Conservation (phyloP, 1,140 invertebrate genomes). For the Colletes latitarsis region DNA sequence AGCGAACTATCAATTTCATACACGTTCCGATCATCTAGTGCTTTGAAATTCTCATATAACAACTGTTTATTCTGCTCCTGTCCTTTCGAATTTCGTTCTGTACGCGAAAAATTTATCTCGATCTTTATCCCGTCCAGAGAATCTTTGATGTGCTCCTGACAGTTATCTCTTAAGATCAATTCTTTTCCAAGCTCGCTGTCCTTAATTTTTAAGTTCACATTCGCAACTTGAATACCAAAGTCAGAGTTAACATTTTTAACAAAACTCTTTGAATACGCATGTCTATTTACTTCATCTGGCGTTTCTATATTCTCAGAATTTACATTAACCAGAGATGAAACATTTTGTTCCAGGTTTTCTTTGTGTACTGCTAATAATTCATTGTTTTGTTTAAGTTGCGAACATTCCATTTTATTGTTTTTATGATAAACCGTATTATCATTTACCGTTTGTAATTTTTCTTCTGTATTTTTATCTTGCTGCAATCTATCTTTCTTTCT, state of each 20-base stretch:
- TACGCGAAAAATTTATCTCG: constrained; percentile 75
- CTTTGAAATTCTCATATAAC: constrained; percentile 1
- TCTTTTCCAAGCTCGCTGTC: constrained; percentile 64
- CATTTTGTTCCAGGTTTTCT: neutral
- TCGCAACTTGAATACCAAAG: constrained; percentile 73
- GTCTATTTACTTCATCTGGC: neutral
- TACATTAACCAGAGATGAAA: neutral
- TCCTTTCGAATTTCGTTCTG: constrained; percentile 58
- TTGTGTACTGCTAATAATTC: neutral
- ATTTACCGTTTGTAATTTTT: neutral
- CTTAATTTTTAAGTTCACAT: constrained; percentile 73
- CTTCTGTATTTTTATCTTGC: neutral
- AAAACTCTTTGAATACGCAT: constrained; percentile 14
- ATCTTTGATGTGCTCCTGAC: constrained; percentile 43
- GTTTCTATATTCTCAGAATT: neutral
- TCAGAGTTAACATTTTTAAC: constrained; percentile 62
- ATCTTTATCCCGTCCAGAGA: constrained; percentile 74
- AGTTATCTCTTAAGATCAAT: constrained; percentile 55
- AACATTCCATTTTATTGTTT: neutral
- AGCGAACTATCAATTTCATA: constrained; percentile 20
- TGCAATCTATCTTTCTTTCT: constrained; percentile 30
- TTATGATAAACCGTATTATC: neutral
- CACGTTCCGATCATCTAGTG: constrained; percentile 3
- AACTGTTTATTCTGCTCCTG: constrained; percentile 38
- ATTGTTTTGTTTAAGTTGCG: neutral